Base-by-base conservation (phyloP, 2,888 invertebrate species). In the Calameuta idolon region DNA sequence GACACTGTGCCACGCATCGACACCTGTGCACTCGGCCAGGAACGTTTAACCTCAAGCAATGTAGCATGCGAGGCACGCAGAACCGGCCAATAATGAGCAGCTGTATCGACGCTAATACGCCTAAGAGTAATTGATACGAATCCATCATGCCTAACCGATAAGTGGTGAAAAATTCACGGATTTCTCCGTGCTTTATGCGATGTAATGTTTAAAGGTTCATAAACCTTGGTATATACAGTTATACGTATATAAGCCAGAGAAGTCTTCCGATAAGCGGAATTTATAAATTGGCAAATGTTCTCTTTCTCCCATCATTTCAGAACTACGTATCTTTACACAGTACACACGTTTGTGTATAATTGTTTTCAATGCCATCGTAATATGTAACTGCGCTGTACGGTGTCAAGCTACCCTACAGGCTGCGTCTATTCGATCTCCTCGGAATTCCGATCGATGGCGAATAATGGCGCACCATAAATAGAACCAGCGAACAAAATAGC, bases 51-150 rank as follows among this genome's bases (percentile, higher is more conserved):
- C 40, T 68, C 35, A 12, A 40, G n/a, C 15, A 23, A 71, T 69
- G 79, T 81, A 80, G 82, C 81, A 82, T 79, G 81, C 80, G 76
- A 81, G 80, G 80, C 81, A 82, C 81, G 81, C 81, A 80, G 82
- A 55, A 55, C 69, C 79, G 74, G 77, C 77, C 78, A 80, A 81
- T 84, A 84, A 84, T 83, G 83, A 79, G 76, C 76, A 76, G 76
- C 79, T 79, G 74, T 79, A 79, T 79, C 76, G 76, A 79, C 79
- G 79, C 74, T 79, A 79, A 79, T 79, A 79, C 69, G 76, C 79
- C 82, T 81, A 80, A 83, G 83, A 83, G 83, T 82, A 83, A 83
- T 83, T 83, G 83, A 81, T 83, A 82, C 82, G 81, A 82, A 83
- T 83, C 82, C 82, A 83, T 83, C 83, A 83, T 82, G 81, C 81